Conservation (phyloP, 2,113 vertebrate species). For the Desmodus rotundus region DNA sequence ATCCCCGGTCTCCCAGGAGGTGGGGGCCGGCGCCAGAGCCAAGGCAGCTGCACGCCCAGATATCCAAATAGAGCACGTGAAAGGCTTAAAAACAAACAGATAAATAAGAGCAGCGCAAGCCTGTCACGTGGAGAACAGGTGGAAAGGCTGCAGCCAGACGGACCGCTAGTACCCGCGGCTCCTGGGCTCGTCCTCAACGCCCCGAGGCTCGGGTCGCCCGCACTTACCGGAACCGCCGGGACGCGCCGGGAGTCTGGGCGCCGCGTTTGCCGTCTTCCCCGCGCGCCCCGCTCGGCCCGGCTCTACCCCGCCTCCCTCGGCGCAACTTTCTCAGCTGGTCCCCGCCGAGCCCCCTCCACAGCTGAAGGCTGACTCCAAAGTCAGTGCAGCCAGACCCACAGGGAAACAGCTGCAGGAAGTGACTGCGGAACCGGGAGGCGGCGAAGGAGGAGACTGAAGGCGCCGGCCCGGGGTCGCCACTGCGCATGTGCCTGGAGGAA, state of each 20-base stretch:
- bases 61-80: neutral
- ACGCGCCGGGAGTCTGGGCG: neutral
- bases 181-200: neutral
- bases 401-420: constrained; percentile 82
- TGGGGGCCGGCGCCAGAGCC: neutral
- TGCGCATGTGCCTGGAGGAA: constrained; percentile 52
- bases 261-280: neutral
- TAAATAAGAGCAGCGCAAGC: neutral
- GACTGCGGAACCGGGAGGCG: constrained; percentile 72
- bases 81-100: neutral
- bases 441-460: constrained; percentile 60
- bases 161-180: neutral
- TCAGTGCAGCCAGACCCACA: constrained; percentile 35
- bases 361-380: constrained; percentile 45
- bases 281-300: neutral
- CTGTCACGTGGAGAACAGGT: constrained; percentile 26
- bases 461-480: constrained; percentile 34
- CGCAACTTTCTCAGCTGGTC: constrained; percentile 34
- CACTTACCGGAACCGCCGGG: constrained; percentile 65
- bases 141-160: neutral
- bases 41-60: neutral
- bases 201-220: neutral
- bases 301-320: neutral
- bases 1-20: constrained; percentile 13
- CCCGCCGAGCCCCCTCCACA: neutral